Conservation (phyloP, 2,797 vertebrate species). For the Pogonophryne albipinna region DNA sequence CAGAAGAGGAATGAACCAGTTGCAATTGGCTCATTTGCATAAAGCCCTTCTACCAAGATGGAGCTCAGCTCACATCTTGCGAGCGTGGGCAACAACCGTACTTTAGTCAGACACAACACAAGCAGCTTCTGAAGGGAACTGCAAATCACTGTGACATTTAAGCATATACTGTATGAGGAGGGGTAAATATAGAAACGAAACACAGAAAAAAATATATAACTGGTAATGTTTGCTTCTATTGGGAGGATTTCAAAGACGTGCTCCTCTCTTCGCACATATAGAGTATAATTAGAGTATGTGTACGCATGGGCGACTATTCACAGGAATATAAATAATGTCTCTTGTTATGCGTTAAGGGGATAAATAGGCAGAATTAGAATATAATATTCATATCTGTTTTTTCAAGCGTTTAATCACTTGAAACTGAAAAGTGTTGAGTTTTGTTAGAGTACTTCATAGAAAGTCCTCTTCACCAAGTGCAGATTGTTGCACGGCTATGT, state of each 20-base stretch:
- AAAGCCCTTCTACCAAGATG: conserved; percentile 14
- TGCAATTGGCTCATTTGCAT: conserved; percentile 23
- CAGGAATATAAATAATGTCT: neutral
- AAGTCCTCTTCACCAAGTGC: too few relatives aligned
- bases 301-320: neutral
- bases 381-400: too few relatives aligned
- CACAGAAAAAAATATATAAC: conserved; percentile 7
- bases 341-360: too few relatives aligned
- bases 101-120: conserved; percentile 30
- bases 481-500: too few relatives aligned
- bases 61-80: conserved; percentile 17
- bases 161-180: neutral
- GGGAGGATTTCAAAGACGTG: conserved; percentile 8
- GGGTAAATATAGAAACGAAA: conserved; percentile 17
- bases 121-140: conserved; percentile 11
- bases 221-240: conserved; percentile 33
- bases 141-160: conserved; percentile 23
- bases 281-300: conserved; percentile 1
- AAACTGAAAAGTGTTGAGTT: too few relatives aligned
- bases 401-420: too few relatives aligned
- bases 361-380: too few relatives aligned
- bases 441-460: too few relatives aligned
- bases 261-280: conserved; percentile 21
- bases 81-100: conserved; percentile 8
- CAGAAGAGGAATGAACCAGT: conserved; percentile 21